These are phyloP conservation scores for Atta cephalotes DNA, from an alignment of 1,140 invertebrate species.

Conservation along the genomic window DNA sequence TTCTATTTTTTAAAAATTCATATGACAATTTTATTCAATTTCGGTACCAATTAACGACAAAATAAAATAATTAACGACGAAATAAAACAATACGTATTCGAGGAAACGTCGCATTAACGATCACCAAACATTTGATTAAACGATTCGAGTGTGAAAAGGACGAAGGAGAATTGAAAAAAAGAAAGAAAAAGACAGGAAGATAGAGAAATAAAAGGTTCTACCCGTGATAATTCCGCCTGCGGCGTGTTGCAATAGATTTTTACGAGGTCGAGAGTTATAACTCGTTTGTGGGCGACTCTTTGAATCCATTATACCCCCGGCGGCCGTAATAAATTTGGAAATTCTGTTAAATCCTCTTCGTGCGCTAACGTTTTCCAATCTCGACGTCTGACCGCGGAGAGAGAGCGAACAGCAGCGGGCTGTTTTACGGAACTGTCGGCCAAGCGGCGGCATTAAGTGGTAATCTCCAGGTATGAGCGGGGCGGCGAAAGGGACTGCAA, in stretches of 20 bases:
- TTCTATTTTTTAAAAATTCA: neutral
- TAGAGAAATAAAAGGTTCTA: neutral
- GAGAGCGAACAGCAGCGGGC: conserved; percentile 36
- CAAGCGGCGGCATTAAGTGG: conserved; percentile 69
- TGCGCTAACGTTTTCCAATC: conserved; percentile 58
- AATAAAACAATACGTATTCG: neutral
- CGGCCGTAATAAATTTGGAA: conserved; percentile 60
- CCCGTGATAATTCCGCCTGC: conserved; percentile 42
- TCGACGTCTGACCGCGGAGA: conserved; percentile 57
- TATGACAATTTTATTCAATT: neutral
- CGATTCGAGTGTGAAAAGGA: conserved; percentile 5
- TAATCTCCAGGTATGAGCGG: conserved; percentile 68
- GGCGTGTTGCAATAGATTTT: conserved; percentile 57
- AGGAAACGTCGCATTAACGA: conserved; percentile 21
- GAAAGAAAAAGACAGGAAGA: neutral
- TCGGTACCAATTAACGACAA: neutral
- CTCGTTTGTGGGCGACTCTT: conserved; percentile 59
- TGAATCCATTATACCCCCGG: conserved; percentile 61
- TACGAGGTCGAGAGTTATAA: conserved; percentile 57
- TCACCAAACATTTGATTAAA: neutral
- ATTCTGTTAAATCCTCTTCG: conserved; percentile 58
- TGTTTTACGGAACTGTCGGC: conserved; percentile 65
- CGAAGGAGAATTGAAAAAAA: conserved; percentile 14
- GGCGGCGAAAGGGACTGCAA: conserved; percentile 52
- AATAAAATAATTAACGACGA: neutral